These are phyloP conservation scores for Ispidina picta DNA, from an alignment of 2,797 vertebrate genomes.

Conservation along the genomic window DNA sequence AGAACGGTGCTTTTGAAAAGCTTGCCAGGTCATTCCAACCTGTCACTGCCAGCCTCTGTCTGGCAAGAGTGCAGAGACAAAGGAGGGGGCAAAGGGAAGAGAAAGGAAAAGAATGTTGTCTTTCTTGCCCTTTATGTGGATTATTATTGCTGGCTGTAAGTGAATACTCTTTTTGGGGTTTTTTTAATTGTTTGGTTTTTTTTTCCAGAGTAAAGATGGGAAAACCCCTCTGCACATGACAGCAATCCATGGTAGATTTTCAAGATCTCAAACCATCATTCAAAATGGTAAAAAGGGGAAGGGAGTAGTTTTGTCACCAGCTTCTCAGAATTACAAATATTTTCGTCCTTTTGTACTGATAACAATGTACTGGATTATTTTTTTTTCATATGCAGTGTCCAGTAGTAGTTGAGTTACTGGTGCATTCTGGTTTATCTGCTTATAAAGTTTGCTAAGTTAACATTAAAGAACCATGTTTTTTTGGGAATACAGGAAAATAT, in stretches of 20 bases:
- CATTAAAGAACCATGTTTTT: background rate
- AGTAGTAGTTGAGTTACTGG: background rate
- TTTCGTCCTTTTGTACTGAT: background rate
- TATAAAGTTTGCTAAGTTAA: background rate
- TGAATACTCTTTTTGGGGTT: background rate
- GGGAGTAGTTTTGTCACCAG: background rate
- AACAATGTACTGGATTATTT: background rate
- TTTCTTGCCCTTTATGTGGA: background rate
- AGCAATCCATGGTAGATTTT: slow-evolving; percentile 98
- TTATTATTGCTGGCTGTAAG: background rate
- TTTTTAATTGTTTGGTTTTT: background rate
- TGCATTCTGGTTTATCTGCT: background rate
- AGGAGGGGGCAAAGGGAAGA: background rate
- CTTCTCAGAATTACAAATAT: background rate
- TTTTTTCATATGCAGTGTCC: background rate
- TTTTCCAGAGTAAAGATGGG: slow-evolving; percentile 94
- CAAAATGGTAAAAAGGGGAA: slow-evolving; percentile 88
- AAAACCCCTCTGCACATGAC: slow-evolving; percentile 99
- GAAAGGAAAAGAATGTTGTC: background rate
- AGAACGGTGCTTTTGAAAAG: background rate
- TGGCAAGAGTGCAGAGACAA: background rate
- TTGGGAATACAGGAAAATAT: background rate
- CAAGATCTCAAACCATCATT: slow-evolving; percentile 97
- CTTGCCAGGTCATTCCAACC: background rate
- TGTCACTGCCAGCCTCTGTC: background rate